Percentiles rank a stretch among this genome's conserved stretches.
These are phyloP conservation scores for Stomatorhinus walkeri DNA, from an alignment of 2,797 vertebrate genomes.

Conservation along the genomic window DNA sequence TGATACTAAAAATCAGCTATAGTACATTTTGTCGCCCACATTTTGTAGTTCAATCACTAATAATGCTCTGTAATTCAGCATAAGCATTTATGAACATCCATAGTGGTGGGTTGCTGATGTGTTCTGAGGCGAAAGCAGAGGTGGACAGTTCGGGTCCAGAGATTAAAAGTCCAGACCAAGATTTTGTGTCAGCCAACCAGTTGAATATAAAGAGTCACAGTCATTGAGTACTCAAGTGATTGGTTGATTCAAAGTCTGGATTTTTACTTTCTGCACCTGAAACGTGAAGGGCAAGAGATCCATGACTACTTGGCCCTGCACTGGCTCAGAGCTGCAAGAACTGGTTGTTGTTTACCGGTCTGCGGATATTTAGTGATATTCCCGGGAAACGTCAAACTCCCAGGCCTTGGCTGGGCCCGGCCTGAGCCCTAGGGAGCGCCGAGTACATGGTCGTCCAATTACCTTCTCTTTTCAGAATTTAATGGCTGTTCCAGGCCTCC, in stretches of 20 bases:
- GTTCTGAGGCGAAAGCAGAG: background rate
- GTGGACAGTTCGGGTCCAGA: background rate
- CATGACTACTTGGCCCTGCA: background rate
- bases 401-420: background rate
- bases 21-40: background rate
- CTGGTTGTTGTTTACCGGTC: background rate
- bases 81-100: background rate
- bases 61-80: background rate
- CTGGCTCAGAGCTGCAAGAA: background rate
- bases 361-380: background rate
- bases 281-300: background rate
- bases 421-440: background rate
- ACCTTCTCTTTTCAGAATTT: background rate
- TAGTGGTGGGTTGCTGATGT: background rate
- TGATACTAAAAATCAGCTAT: background rate
- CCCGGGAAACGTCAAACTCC: background rate
- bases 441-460: conserved; percentile 10
- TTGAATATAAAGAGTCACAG: background rate
- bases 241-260: background rate
- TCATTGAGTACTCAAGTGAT: background rate
- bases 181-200: background rate
- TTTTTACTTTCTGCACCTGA: background rate
- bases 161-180: background rate
- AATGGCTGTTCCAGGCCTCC: background rate
- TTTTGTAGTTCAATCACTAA: background rate